Base-by-base conservation (phyloP, 2,888 invertebrate genomes). In the Drosophila pegasa region DNA sequence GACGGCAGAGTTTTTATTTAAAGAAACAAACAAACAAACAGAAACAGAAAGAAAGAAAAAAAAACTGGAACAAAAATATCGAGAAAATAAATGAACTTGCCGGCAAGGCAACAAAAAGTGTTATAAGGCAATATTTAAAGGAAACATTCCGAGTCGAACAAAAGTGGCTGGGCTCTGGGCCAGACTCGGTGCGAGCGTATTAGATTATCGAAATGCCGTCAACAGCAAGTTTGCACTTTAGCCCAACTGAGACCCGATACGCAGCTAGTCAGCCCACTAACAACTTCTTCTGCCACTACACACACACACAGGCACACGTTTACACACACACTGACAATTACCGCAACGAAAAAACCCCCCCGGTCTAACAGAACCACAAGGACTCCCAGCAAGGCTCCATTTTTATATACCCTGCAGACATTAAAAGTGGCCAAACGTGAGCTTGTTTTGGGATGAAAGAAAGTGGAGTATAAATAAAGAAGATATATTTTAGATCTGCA, bases 211-310 rank as follows among this genome's bases (percentile, higher is more conserved):
- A 22, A 48, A 16, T 50, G 54, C 55, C 50, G 31, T 14, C 38
- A 38, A 40, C 55, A 41, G 43, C 33, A 45, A 65, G 51, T 52
- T 67, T 51, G 22, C 45, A 50, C 27, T 47, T 47, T 37, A 40
- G 48, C 22, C 29, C 4, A 50, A 35, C 40, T 10, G 16, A 16
- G 18, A 14, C 18, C 8, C 27, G 22, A 62, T 33, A 20, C 25
- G 40, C 10, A 40, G 47, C 27, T 55, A 51, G 31, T 31, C 37
- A 56, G 51, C 22, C 58, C 57, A 61, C 38, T 33, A 50, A 43
- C 50, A 66, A 67, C 63, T 69, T 66, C 52, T 52, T 78, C 57
- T 45, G 74, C 45, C 58, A 59, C 48, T 31, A 16, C 40, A 58
- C 69, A 67, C 31, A 45, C 20, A 61, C 12, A 4, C 14, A 20